Percentiles rank a stretch among this genome's conserved stretches.
Conservation (phyloP, 2,113 vertebrate species). For the Ifrita kowaldi region DNA sequence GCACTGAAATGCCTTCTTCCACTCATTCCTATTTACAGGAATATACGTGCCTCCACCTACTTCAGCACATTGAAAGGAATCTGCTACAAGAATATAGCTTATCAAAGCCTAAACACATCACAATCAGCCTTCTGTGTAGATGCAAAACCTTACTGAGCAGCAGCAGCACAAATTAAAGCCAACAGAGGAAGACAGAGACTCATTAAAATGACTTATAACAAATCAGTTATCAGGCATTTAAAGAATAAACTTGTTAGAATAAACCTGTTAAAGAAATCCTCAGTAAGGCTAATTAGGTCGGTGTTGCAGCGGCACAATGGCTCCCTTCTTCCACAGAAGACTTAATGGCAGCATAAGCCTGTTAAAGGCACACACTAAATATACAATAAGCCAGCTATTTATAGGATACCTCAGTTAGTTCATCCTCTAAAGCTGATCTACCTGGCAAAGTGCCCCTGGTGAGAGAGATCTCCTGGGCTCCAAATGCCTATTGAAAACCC, state of each 20-base stretch:
- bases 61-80: slow-evolving; percentile 21
- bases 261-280: slow-evolving; percentile 74
- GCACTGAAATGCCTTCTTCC: slow-evolving; percentile 43
- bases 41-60: slow-evolving; percentile 23
- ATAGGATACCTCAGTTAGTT: neutral
- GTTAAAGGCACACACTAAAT: slow-evolving; percentile 33
- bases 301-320: slow-evolving; percentile 55
- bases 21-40: slow-evolving; percentile 16
- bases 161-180: slow-evolving; percentile 61
- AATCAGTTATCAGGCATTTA: slow-evolving; percentile 69
- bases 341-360: slow-evolving; percentile 53
- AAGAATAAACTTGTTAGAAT: slow-evolving; percentile 73
- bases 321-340: slow-evolving; percentile 26
- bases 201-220: slow-evolving; percentile 70
- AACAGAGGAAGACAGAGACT: slow-evolving; percentile 61
- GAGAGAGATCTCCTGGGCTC: neutral
- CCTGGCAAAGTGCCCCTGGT: slow-evolving; percentile 15
- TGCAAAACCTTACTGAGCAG: slow-evolving; percentile 27
- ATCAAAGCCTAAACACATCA: slow-evolving; percentile 51
- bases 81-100: slow-evolving; percentile 41
- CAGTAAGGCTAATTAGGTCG: slow-evolving; percentile 69
- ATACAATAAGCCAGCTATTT: slow-evolving; percentile 48
- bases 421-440: slow-evolving; percentile 32
- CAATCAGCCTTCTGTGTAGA: neutral
- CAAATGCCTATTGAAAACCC: neutral